These are phyloP conservation scores for Patella depressa DNA, from an alignment of 2,888 invertebrate genomes.

Conservation along the genomic window DNA sequence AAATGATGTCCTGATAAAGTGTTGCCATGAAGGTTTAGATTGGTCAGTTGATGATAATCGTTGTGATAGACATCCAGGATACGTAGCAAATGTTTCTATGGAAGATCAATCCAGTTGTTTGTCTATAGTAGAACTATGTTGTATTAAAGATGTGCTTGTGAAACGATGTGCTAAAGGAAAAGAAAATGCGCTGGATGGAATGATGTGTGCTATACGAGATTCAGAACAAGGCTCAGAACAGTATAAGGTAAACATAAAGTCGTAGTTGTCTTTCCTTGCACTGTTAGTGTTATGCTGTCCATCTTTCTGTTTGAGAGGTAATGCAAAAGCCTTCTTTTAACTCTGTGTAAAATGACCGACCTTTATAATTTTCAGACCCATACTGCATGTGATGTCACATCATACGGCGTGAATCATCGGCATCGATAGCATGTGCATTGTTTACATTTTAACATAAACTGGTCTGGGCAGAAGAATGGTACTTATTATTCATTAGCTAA, in stretches of 20 bases:
- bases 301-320: too few relatives aligned
- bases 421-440: too few relatives aligned
- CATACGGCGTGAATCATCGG: too few relatives aligned
- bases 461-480: too few relatives aligned
- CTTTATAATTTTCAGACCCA: too few relatives aligned
- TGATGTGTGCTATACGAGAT: conserved; percentile 52
- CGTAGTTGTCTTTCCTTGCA: too few relatives aligned
- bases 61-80: conserved; percentile 54
- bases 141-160: conserved; percentile 60
- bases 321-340: too few relatives aligned
- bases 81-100: conserved; percentile 40
- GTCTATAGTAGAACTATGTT: conserved; percentile 61
- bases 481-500: too few relatives aligned
- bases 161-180: conserved; percentile 60
- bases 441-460: too few relatives aligned
- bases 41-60: conserved; percentile 51
- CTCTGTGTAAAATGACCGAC: too few relatives aligned
- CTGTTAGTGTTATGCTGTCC: too few relatives aligned
- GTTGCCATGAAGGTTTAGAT: conserved; percentile 58
- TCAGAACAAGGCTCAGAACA: conserved; percentile 56
- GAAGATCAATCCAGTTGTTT: conserved; percentile 48
- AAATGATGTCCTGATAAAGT: conserved; percentile 45
- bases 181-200: conserved; percentile 42
- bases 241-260: conserved; percentile 47
- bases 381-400: too few relatives aligned